Conservation (phyloP, 37 sponge, comb jelly and placozoan genomes). For the Halichondria panicea region DNA sequence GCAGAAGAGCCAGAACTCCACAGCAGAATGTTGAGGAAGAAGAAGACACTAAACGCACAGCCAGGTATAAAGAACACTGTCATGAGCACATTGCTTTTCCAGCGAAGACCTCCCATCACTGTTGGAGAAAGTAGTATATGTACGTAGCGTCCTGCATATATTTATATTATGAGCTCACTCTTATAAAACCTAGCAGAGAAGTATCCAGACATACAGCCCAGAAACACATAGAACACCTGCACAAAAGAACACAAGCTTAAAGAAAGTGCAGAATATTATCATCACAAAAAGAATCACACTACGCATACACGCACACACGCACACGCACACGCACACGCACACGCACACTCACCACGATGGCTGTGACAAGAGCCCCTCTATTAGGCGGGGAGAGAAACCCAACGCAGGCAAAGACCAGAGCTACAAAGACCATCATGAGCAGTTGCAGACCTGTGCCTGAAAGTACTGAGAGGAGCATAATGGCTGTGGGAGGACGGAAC, state of each 20-base stretch:
- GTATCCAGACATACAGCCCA: slow-evolving; percentile 88
- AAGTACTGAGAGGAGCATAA: slow-evolving; percentile 91
- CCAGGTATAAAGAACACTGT: slow-evolving; percentile 89
- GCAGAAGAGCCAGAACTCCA: slow-evolving; percentile 92
- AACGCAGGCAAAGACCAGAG: slow-evolving; percentile 92
- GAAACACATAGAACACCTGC: slow-evolving; percentile 90
- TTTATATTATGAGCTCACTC: slow-evolving; percentile 50
- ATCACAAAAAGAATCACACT: neutral
- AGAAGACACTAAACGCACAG: slow-evolving; percentile 81
- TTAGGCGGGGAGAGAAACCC: slow-evolving; percentile 99
- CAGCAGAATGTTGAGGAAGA: slow-evolving; percentile 89
- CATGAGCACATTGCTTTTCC: slow-evolving; percentile 90
- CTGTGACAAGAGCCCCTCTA: slow-evolving; percentile 92
- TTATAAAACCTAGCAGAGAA: slow-evolving; percentile 95
- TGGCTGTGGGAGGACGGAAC: slow-evolving; percentile 91
- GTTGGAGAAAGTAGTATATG: neutral
- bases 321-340: neutral
- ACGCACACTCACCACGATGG: slow-evolving; percentile 75
- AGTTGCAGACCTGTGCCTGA: slow-evolving; percentile 92
- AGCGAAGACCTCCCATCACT: slow-evolving; percentile 94
- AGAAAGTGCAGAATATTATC: neutral
- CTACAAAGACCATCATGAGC: slow-evolving; percentile 71
- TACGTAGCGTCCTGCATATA: neutral
- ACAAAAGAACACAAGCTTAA: slow-evolving; percentile 10
- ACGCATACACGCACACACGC: neutral